phyloP scores from a whole-genome alignment of 2,888 invertebrate genomes.

The Epirrita christyi region DNA sequence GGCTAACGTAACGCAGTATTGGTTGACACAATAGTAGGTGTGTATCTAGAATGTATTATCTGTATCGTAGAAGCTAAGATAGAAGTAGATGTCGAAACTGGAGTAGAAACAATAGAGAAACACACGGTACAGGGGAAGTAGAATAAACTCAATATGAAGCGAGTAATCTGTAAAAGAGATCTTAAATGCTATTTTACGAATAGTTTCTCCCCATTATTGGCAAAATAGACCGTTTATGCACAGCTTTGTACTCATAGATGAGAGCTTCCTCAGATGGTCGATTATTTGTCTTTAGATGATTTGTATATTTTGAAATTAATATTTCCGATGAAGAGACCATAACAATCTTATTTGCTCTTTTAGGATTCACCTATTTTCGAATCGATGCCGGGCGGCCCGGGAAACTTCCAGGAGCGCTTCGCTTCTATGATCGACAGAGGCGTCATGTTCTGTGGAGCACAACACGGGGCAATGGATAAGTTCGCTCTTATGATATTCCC shows the following conservation, averaged over 20 bases:
- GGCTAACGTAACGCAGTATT: constrained; percentile 61
- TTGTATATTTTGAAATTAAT: not conserved
- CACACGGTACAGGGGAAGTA: constrained; percentile 18
- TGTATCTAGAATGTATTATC: constrained; percentile 36
- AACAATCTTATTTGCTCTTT: constrained; percentile 31
- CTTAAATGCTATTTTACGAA: constrained; percentile 7
- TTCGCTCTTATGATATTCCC: constrained; percentile 86
- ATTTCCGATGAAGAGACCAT: not conserved
- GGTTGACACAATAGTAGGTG: constrained; percentile 43
- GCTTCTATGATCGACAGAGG: constrained; percentile 77
- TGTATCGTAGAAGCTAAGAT: constrained; percentile 26
- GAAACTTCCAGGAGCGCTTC: constrained; percentile 61
- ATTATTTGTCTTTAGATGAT: constrained; percentile 19
- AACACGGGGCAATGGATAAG: constrained; percentile 85
- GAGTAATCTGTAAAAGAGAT: constrained; percentile 4
- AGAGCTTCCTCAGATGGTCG: constrained; percentile 19
- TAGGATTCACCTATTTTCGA: constrained; percentile 80
- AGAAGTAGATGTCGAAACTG: constrained; percentile 15
- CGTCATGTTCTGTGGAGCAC: constrained; percentile 86
- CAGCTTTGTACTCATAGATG: constrained; percentile 27
- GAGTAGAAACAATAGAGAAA: constrained; percentile 12
- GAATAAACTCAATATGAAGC: constrained; percentile 10
- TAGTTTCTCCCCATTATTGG: constrained; percentile 12
- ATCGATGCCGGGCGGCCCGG: constrained; percentile 63
- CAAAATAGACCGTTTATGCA: constrained; percentile 24